phyloP scores from a whole-genome alignment of 2,888 invertebrate genomes.

The Habroteleia sp. region DNA sequence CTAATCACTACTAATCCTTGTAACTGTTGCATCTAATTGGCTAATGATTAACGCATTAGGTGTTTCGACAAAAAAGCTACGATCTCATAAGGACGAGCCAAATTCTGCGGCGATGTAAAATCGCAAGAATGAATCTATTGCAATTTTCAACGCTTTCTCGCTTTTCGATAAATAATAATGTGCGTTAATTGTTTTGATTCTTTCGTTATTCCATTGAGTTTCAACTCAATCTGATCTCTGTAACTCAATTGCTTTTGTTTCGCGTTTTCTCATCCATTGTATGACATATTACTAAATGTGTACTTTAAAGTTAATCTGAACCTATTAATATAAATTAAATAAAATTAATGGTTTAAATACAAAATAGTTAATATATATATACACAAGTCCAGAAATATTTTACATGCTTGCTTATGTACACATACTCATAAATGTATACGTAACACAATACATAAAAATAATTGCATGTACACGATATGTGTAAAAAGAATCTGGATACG shows the following conservation, averaged over 20 bases:
- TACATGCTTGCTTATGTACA: neutral
- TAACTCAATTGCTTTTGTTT: conserved; percentile 1
- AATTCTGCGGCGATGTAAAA: conserved; percentile 13
- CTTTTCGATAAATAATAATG: neutral
- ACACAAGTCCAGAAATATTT: neutral
- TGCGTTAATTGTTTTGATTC: neutral
- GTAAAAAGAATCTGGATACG: too few relatives aligned
- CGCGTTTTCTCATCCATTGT: conserved; percentile 12
- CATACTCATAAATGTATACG: neutral
- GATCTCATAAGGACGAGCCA: conserved; percentile 62
- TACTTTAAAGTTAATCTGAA: too few relatives aligned
- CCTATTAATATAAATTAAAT: too few relatives aligned
- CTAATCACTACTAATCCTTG: conserved; percentile 78
- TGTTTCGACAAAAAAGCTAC: conserved; percentile 65
- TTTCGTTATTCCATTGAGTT: conserved; percentile 9
- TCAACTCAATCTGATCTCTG: neutral
- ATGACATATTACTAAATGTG: too few relatives aligned
- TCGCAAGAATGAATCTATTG: conserved; percentile 20
- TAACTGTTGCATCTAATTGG: conserved; percentile 75
- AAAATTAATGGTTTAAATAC: conserved; percentile 5
- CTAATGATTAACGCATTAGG: conserved; percentile 65
- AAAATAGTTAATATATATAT: conserved; percentile 2
- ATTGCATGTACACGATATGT: too few relatives aligned
- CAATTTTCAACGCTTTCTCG: neutral
- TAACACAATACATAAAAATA: too few relatives aligned